These are phyloP conservation scores for Morelia viridis DNA, from an alignment of 2,797 vertebrate genomes.

Conservation along the genomic window DNA sequence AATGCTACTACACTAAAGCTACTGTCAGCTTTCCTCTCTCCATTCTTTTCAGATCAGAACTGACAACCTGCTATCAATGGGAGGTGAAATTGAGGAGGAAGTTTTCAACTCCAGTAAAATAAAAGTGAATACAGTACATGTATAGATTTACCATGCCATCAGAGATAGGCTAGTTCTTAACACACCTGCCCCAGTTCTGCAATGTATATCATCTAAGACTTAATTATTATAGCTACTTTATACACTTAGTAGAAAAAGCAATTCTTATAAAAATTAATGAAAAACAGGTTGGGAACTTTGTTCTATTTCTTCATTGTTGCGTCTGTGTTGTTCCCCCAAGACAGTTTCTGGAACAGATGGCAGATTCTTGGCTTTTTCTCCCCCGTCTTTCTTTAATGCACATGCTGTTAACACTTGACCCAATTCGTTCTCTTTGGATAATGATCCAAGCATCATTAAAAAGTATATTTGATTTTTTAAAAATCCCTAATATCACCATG, in stretches of 20 bases:
- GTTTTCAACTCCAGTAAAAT: neutral
- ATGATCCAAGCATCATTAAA: conserved; percentile 63
- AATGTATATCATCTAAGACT: fast-evolving
- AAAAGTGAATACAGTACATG: neutral
- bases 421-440: conserved; percentile 65
- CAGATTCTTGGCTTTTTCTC: conserved; percentile 44
- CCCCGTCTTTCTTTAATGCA: conserved; percentile 55
- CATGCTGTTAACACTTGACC: conserved; percentile 76
- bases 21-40: neutral
- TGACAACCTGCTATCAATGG: neutral
- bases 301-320: conserved; percentile 21
- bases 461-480: neutral
- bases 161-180: neutral
- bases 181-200: neutral
- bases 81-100: neutral
- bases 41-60: neutral
- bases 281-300: conserved; percentile 24
- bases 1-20: neutral
- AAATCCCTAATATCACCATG: neutral
- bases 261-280: neutral
- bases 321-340: conserved; percentile 40
- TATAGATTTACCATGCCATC: neutral
- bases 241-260: conserved; percentile 24
- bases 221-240: conserved; percentile 2
- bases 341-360: conserved; percentile 74